These are phyloP conservation scores for Metellina segmentata DNA, from an alignment of 2,888 invertebrate genomes.

Conservation along the genomic window DNA sequence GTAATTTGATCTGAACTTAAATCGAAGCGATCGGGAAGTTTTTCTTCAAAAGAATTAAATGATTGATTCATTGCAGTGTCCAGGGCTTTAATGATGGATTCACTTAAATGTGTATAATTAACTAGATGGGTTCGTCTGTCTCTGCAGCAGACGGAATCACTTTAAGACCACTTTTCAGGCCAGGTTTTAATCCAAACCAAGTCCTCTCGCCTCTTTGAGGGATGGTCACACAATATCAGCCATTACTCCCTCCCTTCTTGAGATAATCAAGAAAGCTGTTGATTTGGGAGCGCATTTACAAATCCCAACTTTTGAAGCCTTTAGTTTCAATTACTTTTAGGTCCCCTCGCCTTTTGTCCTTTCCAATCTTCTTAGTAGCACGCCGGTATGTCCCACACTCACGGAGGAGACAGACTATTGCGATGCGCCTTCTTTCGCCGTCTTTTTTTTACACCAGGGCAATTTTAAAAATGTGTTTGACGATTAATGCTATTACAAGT, in stretches of 20 bases:
- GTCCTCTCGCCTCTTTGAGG: slow-evolving; percentile 11
- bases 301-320: neutral
- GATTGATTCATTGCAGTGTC: slow-evolving; percentile 26
- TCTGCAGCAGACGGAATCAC: slow-evolving; percentile 10
- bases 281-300: slow-evolving; percentile 14
- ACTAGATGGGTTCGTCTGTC: slow-evolving; percentile 31
- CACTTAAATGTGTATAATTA: slow-evolving; percentile 45
- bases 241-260: slow-evolving; percentile 28
- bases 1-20: slow-evolving; percentile 27
- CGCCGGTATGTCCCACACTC: no score
- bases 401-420: no score
- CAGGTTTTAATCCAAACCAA: no score
- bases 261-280: slow-evolving; percentile 44
- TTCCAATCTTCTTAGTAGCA: neutral
- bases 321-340: neutral
- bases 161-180: neutral
- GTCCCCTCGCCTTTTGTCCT: neutral
- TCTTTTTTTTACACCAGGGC: no score
- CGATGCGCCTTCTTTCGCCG: no score
- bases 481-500: no score
- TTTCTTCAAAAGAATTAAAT: slow-evolving; percentile 32
- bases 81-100: slow-evolving; percentile 26
- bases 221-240: slow-evolving; percentile 18
- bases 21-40: neutral
- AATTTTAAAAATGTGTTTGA: no score